Percentiles rank a stretch among this genome's conserved stretches.
These are phyloP conservation scores for Apis mellifera DNA, from an alignment of 1,140 invertebrate species.

Conservation along the genomic window Amel_HAv3.1 CM009942.2:2208001-2208500, in stretches of 20 bases:
- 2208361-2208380: too few species aligned
- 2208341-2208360: too few species aligned
- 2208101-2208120: constrained; percentile 18
- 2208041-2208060: constrained; percentile 36
- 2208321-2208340: too few species aligned
- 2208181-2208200: not conserved
- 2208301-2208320: too few species aligned
- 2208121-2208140: not conserved
- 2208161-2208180: not conserved
- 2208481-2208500: too few species aligned
- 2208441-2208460: not conserved
- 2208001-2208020: constrained; percentile 49
- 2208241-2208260: too few species aligned
- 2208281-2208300: too few species aligned
- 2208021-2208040: constrained; percentile 42
- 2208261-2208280: too few species aligned
- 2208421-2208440: too few species aligned
- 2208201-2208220: not conserved
- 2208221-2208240: too few species aligned
- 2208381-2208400: too few species aligned
- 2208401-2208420: too few species aligned
- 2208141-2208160: not conserved
- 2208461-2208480: not conserved
- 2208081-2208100: constrained; percentile 25
- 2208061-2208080: constrained; percentile 24